Percentiles rank a stretch among this genome's conserved stretches.
phyloP scores from a whole-genome alignment of 2,888 invertebrate genomes.

The Seira sanloemensis region DNA sequence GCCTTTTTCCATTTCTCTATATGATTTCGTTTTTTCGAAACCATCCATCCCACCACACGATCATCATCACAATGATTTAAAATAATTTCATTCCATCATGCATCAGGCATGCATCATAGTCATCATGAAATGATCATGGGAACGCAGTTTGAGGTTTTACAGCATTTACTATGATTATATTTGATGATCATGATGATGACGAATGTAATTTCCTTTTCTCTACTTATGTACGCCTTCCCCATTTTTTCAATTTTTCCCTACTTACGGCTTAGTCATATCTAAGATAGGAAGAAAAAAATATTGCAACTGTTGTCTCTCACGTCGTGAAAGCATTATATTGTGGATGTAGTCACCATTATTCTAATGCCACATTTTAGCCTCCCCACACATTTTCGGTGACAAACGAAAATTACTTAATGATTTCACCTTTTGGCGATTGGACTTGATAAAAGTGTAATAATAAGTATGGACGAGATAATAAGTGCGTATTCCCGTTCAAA shows the following conservation, averaged over 20 bases:
- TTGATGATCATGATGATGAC: neutral
- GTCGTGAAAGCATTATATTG: neutral
- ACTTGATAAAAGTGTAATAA: too few species aligned
- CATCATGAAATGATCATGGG: constrained; percentile 22
- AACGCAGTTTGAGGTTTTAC: constrained; percentile 42
- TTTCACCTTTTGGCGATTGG: too few species aligned
- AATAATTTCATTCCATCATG: constrained; percentile 32
- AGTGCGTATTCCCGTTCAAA: too few species aligned
- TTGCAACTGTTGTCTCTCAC: too few species aligned
- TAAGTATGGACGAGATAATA: too few species aligned
- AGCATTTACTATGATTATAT: neutral
- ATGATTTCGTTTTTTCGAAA: too few species aligned
- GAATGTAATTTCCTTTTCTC: neutral
- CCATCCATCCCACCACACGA: constrained; percentile 24
- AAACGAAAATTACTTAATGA: neutral
- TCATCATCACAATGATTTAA: constrained; percentile 17
- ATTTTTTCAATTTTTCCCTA: neutral
- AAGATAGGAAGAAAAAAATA: too few species aligned
- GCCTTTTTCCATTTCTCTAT: constrained; percentile 19
- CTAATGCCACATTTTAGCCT: neutral
- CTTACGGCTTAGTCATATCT: too few species aligned
- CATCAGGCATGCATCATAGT: constrained; percentile 31
- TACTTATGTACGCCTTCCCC: neutral
- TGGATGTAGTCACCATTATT: neutral
- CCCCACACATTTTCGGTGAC: neutral